Percentiles rank a stretch among this genome's conserved stretches.
phyloP scores from a whole-genome alignment of 2,113 vertebrate genomes.

The Craseonycteris thonglongyai region DNA sequence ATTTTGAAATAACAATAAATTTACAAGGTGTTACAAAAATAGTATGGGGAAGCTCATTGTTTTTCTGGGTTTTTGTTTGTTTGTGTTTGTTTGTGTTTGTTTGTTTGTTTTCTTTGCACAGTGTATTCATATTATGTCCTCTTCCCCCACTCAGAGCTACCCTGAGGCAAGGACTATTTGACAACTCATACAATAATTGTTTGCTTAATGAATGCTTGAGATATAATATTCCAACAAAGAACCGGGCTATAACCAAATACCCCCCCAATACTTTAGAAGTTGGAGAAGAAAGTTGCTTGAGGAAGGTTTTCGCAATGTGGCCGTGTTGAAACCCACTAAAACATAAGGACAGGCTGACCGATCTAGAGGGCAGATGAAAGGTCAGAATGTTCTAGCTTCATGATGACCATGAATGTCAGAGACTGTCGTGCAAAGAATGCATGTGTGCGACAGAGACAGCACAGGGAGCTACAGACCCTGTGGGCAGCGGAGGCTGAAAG shows the following conservation, averaged over 20 bases:
- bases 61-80: no score
- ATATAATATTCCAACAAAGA: not conserved
- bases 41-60: not conserved
- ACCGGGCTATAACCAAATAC: not conserved
- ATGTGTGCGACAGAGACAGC: not conserved
- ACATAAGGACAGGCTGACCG: not conserved
- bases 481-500: not conserved
- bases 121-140: not conserved
- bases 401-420: not conserved
- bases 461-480: not conserved
- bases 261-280: not conserved
- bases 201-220: not conserved
- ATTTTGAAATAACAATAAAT: not conserved
- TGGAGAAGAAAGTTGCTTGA: not conserved
- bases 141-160: not conserved
- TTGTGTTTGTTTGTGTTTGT: no score
- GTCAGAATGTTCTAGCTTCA: not conserved
- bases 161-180: not conserved
- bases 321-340: not conserved
- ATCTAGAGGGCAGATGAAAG: not conserved
- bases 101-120: not conserved
- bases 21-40: not conserved
- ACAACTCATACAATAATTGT: not conserved
- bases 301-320: not conserved
- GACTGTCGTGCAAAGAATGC: not conserved